phyloP scores from a whole-genome alignment of 2,888 invertebrate species.

The Nemotelus nigrinus region DNA sequence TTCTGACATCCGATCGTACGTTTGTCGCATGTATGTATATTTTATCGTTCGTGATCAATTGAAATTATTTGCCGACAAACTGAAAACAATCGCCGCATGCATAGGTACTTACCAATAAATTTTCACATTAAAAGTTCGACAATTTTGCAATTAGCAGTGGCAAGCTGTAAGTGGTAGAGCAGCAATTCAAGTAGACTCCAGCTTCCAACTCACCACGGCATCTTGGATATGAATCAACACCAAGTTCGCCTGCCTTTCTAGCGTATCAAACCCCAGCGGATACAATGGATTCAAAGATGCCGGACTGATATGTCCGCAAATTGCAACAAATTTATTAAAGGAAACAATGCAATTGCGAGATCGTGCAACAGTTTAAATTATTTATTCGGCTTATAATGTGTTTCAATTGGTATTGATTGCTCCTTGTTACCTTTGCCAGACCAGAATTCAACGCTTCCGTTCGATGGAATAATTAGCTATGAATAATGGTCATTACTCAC shows the following conservation, averaged over 20 bases:
- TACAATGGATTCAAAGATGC: constrained; percentile 22
- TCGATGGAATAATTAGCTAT: constrained; percentile 38
- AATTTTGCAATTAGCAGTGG: constrained; percentile 6
- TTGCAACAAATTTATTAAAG: constrained; percentile 41
- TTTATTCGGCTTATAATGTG: constrained; percentile 34
- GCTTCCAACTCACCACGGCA: no score
- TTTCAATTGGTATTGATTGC: constrained; percentile 3
- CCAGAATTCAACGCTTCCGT: constrained; percentile 32
- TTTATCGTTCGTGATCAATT: constrained; percentile 26
- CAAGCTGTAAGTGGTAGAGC: not conserved
- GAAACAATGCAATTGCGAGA: constrained; percentile 34
- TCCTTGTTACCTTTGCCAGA: not conserved
- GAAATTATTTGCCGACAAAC: constrained; percentile 35
- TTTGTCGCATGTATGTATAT: not conserved
- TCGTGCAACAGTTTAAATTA: constrained; percentile 39
- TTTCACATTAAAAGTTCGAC: constrained; percentile 29
- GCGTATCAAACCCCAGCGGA: not conserved
- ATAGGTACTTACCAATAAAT: constrained; percentile 25
- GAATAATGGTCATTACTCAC: constrained; percentile 19
- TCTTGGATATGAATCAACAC: no score
- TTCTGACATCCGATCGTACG: constrained; percentile 30
- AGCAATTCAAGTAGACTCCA: no score
- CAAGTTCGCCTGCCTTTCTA: not conserved
- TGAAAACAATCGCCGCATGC: constrained; percentile 27
- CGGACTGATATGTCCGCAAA: constrained; percentile 35